Percentiles rank a stretch among this genome's conserved stretches.
Evolutionary conservation across 1,140 invertebrate genomes (phyloP).

Genomic region (Oncopeltus fasciatus): DNA sequence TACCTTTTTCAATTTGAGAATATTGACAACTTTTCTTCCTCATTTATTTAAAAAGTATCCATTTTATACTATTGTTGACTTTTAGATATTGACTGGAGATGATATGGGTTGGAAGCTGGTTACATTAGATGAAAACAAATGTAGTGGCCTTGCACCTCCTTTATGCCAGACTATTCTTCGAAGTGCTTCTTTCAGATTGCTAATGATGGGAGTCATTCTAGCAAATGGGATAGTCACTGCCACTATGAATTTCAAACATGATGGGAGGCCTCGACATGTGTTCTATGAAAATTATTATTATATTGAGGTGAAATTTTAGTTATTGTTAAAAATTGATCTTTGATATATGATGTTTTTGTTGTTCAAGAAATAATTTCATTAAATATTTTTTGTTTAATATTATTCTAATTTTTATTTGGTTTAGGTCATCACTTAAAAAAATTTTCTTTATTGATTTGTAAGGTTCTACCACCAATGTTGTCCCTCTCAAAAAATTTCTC

Average conservation of each 20-base stretch:
- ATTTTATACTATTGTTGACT: no score
- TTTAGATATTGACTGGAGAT: conserved; percentile 73
- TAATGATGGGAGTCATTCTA: conserved; percentile 87
- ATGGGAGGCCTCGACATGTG: conserved; percentile 58
- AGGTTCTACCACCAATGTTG: no score
- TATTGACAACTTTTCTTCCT: no score
- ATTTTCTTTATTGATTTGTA: neutral
- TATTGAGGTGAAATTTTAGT: conserved; percentile 53
- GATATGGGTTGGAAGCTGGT: conserved; percentile 86
- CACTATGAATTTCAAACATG: conserved; percentile 91
- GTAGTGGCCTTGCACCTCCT: conserved; percentile 72
- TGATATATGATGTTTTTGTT: neutral
- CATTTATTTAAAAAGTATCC: no score
- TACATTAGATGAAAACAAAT: conserved; percentile 88
- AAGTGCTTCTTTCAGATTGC: conserved; percentile 77
- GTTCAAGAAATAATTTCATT: no score
- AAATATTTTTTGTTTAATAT: neutral
- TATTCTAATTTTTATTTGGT: neutral
- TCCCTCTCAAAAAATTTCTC: no score
- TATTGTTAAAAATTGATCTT: no score
- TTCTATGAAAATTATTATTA: conserved; percentile 90
- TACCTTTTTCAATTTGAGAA: no score
- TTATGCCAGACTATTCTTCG: conserved; percentile 77
- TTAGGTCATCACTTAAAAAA: neutral
- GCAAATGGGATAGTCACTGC: conserved; percentile 91